Conservation (phyloP, 2,888 invertebrate species). For the Automeris io region DNA sequence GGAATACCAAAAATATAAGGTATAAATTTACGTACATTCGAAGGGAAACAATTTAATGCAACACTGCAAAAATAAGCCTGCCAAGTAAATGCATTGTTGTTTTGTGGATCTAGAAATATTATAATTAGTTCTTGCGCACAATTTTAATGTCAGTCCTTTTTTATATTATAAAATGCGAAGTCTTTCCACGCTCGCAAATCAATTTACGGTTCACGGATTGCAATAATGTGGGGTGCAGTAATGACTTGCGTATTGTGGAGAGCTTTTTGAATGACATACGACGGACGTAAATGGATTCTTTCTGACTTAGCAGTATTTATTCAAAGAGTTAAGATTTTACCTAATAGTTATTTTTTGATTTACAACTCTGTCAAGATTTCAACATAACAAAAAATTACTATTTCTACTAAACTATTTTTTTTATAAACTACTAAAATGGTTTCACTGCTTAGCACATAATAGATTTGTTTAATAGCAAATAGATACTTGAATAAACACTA, state of each 20-base stretch:
- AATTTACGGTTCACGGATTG: slow-evolving; percentile 33
- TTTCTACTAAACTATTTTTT: too few species aligned
- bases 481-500: too few species aligned
- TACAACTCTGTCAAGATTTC: too few species aligned
- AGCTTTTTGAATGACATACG: slow-evolving; percentile 18
- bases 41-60: too few species aligned
- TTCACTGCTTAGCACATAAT: too few species aligned
- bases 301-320: slow-evolving; percentile 14
- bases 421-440: too few species aligned
- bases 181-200: slow-evolving; percentile 40
- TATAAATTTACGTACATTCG: too few species aligned
- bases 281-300: slow-evolving; percentile 14
- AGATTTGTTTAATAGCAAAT: too few species aligned
- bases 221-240: slow-evolving; percentile 30
- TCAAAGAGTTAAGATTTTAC: slow-evolving; percentile 4
- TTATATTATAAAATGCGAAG: slow-evolving; percentile 14
- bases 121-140: not conserved
- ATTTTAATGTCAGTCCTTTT: slow-evolving; percentile 5
- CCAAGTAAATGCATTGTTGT: not conserved
- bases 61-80: not conserved
- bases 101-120: slow-evolving; percentile 1
- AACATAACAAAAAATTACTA: too few species aligned
- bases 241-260: slow-evolving; percentile 29
- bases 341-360: slow-evolving; percentile 4
- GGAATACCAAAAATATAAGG: too few species aligned